phyloP scores from a whole-genome alignment of 2,113 vertebrate species.

The Archilochus colubris region DNA sequence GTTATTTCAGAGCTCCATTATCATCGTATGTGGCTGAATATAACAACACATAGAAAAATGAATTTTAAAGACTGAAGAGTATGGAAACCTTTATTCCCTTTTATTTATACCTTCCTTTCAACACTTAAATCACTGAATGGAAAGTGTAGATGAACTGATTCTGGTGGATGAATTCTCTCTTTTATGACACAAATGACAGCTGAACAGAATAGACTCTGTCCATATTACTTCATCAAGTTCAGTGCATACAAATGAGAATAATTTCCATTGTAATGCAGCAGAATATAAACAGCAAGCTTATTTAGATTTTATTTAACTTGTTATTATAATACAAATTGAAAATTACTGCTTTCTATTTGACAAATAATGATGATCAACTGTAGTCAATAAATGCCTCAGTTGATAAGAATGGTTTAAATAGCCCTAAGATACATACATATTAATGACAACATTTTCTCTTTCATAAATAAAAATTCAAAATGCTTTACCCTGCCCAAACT shows the following conservation, averaged over 20 bases:
- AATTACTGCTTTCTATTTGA: background rate
- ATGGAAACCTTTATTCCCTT: background rate
- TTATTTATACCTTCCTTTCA: background rate
- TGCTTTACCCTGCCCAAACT: background rate
- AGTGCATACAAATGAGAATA: background rate
- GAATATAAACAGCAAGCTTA: background rate
- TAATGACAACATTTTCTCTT: background rate
- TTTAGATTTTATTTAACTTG: background rate
- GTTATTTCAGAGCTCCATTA: background rate
- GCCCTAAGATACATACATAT: background rate
- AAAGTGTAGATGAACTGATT: background rate
- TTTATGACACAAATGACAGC: background rate
- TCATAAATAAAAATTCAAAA: background rate
- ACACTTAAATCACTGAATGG: background rate
- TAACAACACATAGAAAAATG: background rate
- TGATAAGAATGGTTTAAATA: background rate
- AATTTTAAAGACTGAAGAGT: background rate
- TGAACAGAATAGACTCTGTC: background rate
- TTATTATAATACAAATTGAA: background rate
- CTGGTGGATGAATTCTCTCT: background rate
- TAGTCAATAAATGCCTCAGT: background rate
- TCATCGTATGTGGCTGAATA: background rate
- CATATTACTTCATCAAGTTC: background rate
- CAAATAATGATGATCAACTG: background rate
- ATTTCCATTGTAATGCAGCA: background rate